Evolutionary conservation across 2,113 vertebrate genomes (phyloP).

Genomic region (Ptyas mucosa): DNA sequence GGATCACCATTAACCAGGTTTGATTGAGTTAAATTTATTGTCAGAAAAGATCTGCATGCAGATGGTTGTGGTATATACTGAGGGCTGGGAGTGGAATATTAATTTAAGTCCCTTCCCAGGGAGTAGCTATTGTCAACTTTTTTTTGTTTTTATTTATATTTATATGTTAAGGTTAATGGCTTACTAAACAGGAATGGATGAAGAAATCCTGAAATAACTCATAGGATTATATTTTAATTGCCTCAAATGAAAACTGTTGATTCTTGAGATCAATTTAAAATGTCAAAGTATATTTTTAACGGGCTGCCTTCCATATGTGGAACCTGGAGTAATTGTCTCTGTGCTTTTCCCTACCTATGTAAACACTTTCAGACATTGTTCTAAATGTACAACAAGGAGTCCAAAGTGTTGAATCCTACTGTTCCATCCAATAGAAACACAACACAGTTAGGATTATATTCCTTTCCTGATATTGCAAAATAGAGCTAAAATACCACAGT

Average conservation of each 20-base stretch:
- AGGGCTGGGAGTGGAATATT: not conserved
- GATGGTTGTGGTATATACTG: not conserved
- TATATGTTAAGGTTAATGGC: not conserved
- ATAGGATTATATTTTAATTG: not conserved
- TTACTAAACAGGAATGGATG: not conserved
- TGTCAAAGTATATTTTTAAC: not conserved
- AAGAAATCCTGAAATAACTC: not conserved
- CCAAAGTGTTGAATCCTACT: not conserved
- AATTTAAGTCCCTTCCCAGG: not conserved
- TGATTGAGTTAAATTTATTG: not conserved
- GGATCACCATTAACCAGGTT: not conserved
- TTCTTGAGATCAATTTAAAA: not conserved
- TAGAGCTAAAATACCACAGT: not conserved
- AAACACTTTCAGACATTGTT: not conserved
- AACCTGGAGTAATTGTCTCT: not conserved
- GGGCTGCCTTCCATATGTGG: not conserved
- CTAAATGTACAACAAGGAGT: not conserved
- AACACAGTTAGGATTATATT: not conserved
- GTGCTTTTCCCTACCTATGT: not conserved
- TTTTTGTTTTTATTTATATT: not conserved
- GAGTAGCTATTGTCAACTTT: not conserved
- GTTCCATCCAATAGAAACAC: not conserved
- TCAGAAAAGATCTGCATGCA: not conserved
- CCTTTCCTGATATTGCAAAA: not conserved
- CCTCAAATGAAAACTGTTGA: not conserved